Evolutionary conservation across 2,888 invertebrate species (phyloP).

Genomic region (Clivina fossor): DNA sequence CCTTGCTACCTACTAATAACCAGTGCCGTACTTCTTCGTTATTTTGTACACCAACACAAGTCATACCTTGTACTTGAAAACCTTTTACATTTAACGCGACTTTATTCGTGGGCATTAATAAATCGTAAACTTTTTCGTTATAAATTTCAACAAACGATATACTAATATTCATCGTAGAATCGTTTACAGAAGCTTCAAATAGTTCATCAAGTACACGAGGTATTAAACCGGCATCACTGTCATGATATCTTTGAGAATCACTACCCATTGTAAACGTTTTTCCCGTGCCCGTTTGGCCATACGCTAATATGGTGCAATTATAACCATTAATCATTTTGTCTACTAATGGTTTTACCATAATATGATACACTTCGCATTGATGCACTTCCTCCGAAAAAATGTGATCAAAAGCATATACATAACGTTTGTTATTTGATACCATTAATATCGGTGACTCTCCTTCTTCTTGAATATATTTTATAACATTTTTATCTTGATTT

Average conservation of each 20-base stretch:
- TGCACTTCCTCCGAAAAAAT: slow-evolving; percentile 48
- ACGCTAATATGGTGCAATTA: slow-evolving; percentile 56
- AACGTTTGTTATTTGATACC: slow-evolving; percentile 44
- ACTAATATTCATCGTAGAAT: slow-evolving; percentile 44
- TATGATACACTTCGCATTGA: slow-evolving; percentile 52
- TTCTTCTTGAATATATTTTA: slow-evolving; percentile 26
- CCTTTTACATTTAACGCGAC: slow-evolving; percentile 47
- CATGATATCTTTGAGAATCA: slow-evolving; percentile 41
- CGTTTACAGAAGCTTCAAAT: slow-evolving; percentile 42
- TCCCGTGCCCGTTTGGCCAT: slow-evolving; percentile 59
- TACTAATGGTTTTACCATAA: slow-evolving; percentile 52
- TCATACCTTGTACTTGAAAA: slow-evolving; percentile 45
- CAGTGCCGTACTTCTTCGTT: slow-evolving; percentile 48
- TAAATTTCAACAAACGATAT: slow-evolving; percentile 58
- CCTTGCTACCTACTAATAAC: slow-evolving; percentile 50
- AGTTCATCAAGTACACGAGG: slow-evolving; percentile 53
- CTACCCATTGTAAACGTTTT: slow-evolving; percentile 59
- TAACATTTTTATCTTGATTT: slow-evolving; percentile 21
- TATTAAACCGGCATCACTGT: slow-evolving; percentile 51
- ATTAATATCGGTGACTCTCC: slow-evolving; percentile 46
- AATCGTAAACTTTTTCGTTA: slow-evolving; percentile 57
- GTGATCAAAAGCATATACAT: slow-evolving; percentile 53
- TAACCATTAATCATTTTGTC: slow-evolving; percentile 52
- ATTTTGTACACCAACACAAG: slow-evolving; percentile 44
- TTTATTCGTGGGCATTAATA: slow-evolving; percentile 49